phyloP scores from a whole-genome alignment of 2,113 vertebrate species.

The Oryzias melastigma region DNA sequence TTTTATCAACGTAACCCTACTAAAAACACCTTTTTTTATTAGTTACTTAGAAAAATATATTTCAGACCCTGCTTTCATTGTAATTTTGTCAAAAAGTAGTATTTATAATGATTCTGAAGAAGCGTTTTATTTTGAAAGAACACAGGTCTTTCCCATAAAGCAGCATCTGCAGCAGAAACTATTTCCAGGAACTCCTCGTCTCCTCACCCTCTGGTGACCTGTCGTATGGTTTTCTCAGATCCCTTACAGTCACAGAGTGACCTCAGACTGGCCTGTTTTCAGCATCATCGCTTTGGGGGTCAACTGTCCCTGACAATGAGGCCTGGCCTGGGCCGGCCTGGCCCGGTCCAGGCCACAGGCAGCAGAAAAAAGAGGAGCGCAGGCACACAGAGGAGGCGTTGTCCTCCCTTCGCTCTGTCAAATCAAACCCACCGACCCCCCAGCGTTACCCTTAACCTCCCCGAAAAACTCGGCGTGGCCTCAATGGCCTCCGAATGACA shows the following conservation, averaged over 20 bases:
- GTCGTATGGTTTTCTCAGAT: slow-evolving; percentile 47
- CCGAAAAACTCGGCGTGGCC: slow-evolving; percentile 59
- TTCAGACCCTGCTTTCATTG: no score
- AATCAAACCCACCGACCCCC: slow-evolving; percentile 38
- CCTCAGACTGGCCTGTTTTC: slow-evolving; percentile 87
- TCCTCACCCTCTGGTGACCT: slow-evolving; percentile 3
- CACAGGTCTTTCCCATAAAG: not conserved
- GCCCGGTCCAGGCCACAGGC: slow-evolving; percentile 20
- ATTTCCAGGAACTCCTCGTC: not conserved
- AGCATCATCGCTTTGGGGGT: slow-evolving; percentile 84
- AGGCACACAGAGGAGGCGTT: slow-evolving; percentile 79
- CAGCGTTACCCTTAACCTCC: slow-evolving; percentile 49
- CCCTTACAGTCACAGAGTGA: slow-evolving; percentile 81
- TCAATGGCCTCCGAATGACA: slow-evolving; percentile 83
- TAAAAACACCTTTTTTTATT: no score
- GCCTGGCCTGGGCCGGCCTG: slow-evolving; percentile 41
- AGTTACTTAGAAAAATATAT: no score
- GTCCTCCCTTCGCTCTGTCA: slow-evolving; percentile 46
- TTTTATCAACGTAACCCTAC: no score
- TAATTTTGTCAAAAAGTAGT: no score
- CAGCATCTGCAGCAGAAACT: not conserved
- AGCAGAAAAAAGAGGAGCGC: slow-evolving; percentile 46
- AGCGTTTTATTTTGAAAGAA: not conserved
- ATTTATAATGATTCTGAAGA: no score
- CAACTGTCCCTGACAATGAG: slow-evolving; percentile 91